Conservation (phyloP, 2,888 invertebrate species). For the Stenodema calcarata region DNA sequence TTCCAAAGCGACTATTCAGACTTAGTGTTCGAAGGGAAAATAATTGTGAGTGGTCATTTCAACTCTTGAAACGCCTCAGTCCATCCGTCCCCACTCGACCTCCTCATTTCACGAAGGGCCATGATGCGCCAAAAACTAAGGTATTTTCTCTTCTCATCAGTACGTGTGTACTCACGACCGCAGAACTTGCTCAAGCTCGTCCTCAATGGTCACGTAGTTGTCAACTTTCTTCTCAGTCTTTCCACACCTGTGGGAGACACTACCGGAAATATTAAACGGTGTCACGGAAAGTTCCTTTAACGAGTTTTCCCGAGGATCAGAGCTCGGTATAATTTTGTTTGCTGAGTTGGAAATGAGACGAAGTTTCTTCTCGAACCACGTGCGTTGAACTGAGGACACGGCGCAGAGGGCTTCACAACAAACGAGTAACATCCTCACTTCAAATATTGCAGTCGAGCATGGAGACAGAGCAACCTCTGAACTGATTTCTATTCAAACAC, state of each 20-base stretch:
- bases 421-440: too few relatives aligned
- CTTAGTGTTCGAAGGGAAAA: too few relatives aligned
- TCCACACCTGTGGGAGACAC: conserved; percentile 70
- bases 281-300: not conserved
- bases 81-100: too few relatives aligned
- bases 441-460: too few relatives aligned
- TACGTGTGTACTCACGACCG: conserved; percentile 68
- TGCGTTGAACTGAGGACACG: not conserved
- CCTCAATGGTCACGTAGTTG: conserved; percentile 83
- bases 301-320: not conserved
- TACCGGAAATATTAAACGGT: not conserved
- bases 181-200: conserved; percentile 84
- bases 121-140: not conserved
- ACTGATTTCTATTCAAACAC: too few relatives aligned
- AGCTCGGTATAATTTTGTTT: not conserved
- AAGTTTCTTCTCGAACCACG: not conserved
- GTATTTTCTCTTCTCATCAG: too few relatives aligned
- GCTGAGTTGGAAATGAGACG: not conserved
- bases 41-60: too few relatives aligned
- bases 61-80: too few relatives aligned
- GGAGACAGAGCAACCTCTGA: too few relatives aligned
- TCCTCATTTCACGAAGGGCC: too few relatives aligned
- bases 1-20: too few relatives aligned
- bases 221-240: conserved; percentile 83
- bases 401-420: too few relatives aligned